Base-by-base conservation (phyloP, 2,113 vertebrate genomes). In the Labeo rohita region DNA sequence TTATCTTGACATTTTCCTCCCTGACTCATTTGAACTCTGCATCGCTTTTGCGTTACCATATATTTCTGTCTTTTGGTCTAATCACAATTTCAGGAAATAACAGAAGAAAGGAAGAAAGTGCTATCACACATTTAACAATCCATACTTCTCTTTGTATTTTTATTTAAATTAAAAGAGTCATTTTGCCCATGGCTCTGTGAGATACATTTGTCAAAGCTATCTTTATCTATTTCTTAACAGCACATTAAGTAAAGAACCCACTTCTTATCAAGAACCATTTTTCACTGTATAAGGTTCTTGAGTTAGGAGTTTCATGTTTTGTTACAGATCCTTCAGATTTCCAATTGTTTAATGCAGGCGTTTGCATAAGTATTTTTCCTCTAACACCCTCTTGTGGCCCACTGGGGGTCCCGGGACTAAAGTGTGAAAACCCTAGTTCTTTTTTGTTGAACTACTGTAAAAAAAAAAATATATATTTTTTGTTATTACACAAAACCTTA, bases 1-100 rank as follows among this genome's bases (percentile, higher is more conserved):
- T 90, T 88, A 78, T 89, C 87, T 86, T 90, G 91, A 92, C 89
- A 88, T 91, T 91, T 90, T 74, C 87, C 89, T 86, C 90, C 78
- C 89, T 91, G 89, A 92, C 91, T 93, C 87, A 90, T 87, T 89
- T 87, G 8, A 76, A 86, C 87, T 70, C 65, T 18, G 54, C 45
- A 87, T 56, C 15, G 10, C 34, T 88, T 63, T 59, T 90, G 85
- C 84, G 52, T 18, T 59, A 83, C 87, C 54, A 47, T 63, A 23
- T 23, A 80, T 56, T 36, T 78, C 56, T 78, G 28, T 78, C 18
- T 45, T 61, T 43, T 50, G 23, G 16, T 54, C 34, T 65, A 68
- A 77, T 65, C 84, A 68, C 28, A 52, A n/a, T 85, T 68, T 70
- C 28, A 66, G 13, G 59, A 65, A 49, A 65, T 80, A 13, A 80